These are phyloP conservation scores for Spheniscus mendiculus DNA, from an alignment of 2,113 vertebrate genomes.

Conservation along the genomic window DNA sequence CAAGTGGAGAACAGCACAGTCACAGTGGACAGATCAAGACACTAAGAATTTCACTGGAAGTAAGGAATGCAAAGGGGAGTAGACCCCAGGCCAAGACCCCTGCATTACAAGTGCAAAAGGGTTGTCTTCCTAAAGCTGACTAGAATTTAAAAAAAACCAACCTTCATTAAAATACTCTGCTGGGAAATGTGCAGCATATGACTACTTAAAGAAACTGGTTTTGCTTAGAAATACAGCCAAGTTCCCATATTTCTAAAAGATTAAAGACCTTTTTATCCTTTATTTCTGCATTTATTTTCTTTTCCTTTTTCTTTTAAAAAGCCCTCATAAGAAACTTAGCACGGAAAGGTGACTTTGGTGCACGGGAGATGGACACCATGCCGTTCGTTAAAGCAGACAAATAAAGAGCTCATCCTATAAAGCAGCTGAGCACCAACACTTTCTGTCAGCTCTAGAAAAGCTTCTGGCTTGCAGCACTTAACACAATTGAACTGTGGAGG, in stretches of 20 bases:
- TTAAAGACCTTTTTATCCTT: conserved; percentile 26
- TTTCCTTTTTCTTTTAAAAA: conserved; percentile 19
- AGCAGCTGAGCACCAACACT: neutral
- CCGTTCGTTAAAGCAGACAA: conserved; percentile 21
- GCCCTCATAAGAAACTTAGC: neutral
- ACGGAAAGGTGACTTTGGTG: conserved; percentile 22
- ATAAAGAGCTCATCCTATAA: conserved; percentile 3
- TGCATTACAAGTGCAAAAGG: neutral
- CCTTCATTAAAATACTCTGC: conserved; percentile 45
- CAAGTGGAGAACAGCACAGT: neutral
- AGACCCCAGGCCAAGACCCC: neutral
- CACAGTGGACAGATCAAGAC: neutral
- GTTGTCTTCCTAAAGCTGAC: neutral
- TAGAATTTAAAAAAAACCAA: neutral
- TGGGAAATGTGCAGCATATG: neutral
- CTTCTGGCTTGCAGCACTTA: neutral
- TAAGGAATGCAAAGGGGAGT: neutral
- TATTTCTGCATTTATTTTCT: neutral
- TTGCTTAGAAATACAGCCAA: conserved; percentile 60
- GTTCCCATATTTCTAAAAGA: conserved; percentile 25
- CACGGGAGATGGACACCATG: neutral
- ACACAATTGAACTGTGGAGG: neutral
- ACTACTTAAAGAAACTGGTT: conserved; percentile 30
- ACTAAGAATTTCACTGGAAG: neutral
- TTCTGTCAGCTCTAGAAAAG: neutral